These are phyloP conservation scores for Caerostris darwini DNA, from an alignment of 1,140 invertebrate genomes.

Conservation along the genomic window DNA sequence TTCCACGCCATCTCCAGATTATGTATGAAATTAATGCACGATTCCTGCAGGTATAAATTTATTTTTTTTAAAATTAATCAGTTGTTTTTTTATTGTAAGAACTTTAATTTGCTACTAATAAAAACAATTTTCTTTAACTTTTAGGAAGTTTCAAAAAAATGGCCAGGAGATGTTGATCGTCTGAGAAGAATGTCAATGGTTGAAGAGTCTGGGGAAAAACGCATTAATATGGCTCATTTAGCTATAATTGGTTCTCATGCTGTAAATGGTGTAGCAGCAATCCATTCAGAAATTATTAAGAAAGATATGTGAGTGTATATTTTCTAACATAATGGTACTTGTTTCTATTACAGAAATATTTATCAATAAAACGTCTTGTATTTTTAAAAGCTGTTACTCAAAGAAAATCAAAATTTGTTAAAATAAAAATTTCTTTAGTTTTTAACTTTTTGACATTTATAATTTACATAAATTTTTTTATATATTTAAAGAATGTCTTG, in stretches of 20 bases:
- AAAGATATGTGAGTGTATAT: slow-evolving; percentile 83
- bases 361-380: not conserved
- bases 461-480: not conserved
- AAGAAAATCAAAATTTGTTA: not conserved
- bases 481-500: not conserved
- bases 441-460: not conserved
- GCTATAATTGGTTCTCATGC: slow-evolving; percentile 98
- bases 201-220: slow-evolving; percentile 97
- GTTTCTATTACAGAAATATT: no score
- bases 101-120: no score
- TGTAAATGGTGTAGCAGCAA: slow-evolving; percentile 97
- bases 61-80: no score
- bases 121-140: not conserved
- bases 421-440: not conserved
- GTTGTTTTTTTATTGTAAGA: no score
- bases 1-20: slow-evolving; percentile 98
- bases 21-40: slow-evolving; percentile 98
- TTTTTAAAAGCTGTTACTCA: not conserved
- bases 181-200: slow-evolving; percentile 97
- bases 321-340: no score
- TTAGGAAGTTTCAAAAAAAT: slow-evolving; percentile 87
- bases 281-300: slow-evolving; percentile 99
- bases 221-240: slow-evolving; percentile 99
- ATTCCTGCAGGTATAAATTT: slow-evolving; percentile 86
- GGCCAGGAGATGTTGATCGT: slow-evolving; percentile 92